These are phyloP conservation scores for Epistrophella euchroma DNA, from an alignment of 2,888 invertebrate genomes.

Conservation along the genomic window DNA sequence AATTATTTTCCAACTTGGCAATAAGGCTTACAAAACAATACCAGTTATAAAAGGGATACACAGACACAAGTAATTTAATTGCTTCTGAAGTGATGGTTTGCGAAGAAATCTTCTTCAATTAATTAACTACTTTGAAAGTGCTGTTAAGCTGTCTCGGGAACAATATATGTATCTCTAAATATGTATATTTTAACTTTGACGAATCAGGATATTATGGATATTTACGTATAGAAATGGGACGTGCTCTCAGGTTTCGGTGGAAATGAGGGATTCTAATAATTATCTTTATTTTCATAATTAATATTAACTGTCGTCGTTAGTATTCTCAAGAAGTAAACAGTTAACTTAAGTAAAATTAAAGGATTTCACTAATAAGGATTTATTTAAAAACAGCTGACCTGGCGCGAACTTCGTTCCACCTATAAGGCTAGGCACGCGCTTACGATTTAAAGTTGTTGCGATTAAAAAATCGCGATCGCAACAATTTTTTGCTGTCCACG, in stretches of 20 bases:
- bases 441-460: too few species aligned
- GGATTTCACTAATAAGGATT: too few species aligned
- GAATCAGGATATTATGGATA: background rate
- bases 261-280: background rate
- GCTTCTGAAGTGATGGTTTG: conserved; percentile 6
- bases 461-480: too few species aligned
- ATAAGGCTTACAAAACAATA: conserved; percentile 30
- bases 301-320: background rate
- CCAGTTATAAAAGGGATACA: conserved; percentile 2
- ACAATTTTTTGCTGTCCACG: too few species aligned
- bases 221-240: background rate
- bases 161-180: conserved; percentile 7
- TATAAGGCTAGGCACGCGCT: too few species aligned
- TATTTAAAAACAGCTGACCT: too few species aligned
- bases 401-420: too few species aligned
- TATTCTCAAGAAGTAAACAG: background rate
- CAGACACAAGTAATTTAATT: conserved; percentile 25
- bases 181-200: conserved; percentile 16
- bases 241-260: background rate
- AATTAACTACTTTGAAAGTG: conserved; percentile 11
- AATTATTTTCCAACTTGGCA: conserved; percentile 30
- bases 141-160: conserved; percentile 4
- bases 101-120: conserved; percentile 22
- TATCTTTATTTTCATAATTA: background rate
- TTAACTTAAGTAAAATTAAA: too few species aligned